These are phyloP conservation scores for Carcharodon carcharias DNA, from an alignment of 2,797 vertebrate genomes.

Conservation along the genomic window DNA sequence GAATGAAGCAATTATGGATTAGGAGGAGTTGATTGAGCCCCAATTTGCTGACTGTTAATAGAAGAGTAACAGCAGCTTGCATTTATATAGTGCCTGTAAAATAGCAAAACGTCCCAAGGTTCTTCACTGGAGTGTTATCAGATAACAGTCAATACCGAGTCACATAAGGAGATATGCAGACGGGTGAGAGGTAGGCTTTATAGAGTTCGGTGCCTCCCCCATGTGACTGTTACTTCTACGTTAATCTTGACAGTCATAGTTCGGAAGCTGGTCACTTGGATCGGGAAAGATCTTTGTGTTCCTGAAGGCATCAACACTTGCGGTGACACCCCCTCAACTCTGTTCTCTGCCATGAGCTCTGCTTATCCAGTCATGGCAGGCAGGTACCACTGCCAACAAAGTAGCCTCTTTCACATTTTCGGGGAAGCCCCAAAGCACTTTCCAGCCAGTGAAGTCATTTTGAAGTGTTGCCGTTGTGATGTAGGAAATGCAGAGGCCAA, in stretches of 20 bases:
- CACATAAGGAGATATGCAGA: background rate
- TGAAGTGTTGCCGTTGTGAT: background rate
- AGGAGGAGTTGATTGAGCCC: background rate
- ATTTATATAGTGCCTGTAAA: background rate
- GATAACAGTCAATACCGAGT: background rate
- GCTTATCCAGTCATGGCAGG: background rate
- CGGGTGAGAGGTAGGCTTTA: background rate
- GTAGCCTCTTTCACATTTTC: too few species aligned
- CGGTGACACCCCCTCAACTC: too few species aligned
- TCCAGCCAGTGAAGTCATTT: too few species aligned
- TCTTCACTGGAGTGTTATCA: background rate
- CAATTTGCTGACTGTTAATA: background rate
- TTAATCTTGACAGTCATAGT: background rate
- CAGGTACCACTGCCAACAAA: background rate
- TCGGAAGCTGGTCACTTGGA: background rate
- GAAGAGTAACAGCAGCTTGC: background rate
- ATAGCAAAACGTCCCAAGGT: background rate
- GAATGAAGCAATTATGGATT: background rate
- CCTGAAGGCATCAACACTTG: too few species aligned
- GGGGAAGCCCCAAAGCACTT: too few species aligned
- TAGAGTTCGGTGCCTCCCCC: background rate
- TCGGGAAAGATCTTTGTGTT: background rate
- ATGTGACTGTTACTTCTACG: too few species aligned
- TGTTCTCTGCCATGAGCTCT: background rate
- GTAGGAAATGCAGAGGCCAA: background rate